These are phyloP conservation scores for Myiothlypis coronata DNA, from an alignment of 2,797 vertebrate species.

Conservation along the genomic window DNA sequence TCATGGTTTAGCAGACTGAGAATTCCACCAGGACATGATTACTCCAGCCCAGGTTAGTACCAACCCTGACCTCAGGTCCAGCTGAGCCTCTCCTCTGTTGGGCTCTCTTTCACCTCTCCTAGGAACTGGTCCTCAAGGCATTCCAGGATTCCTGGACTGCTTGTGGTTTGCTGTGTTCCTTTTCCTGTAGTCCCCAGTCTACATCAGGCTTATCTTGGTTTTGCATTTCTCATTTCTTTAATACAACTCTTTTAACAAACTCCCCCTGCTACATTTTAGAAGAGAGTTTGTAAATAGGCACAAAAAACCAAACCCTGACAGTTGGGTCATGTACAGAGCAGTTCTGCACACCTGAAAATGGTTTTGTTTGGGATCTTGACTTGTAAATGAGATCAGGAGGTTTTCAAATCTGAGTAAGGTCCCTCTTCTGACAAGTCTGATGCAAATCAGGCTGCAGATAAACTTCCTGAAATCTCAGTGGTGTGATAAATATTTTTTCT, in stretches of 20 bases:
- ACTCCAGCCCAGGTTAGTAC: not conserved
- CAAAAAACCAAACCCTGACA: not conserved
- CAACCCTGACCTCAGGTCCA: not conserved
- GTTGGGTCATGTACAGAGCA: not conserved
- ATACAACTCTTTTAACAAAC: not conserved
- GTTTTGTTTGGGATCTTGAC: not conserved
- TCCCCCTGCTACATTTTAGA: not conserved
- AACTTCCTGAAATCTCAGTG: not conserved
- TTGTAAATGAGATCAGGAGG: not conserved
- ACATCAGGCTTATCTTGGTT: not conserved
- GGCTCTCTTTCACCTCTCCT: not conserved
- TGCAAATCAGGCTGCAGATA: not conserved
- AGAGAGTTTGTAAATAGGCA: not conserved
- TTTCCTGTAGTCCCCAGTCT: not conserved
- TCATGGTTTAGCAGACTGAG: not conserved
- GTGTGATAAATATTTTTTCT: not conserved
- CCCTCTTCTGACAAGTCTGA: not conserved
- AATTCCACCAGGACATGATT: not conserved
- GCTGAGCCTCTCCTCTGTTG: not conserved
- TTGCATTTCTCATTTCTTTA: not conserved
- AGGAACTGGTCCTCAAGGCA: not conserved
- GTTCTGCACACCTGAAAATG: not conserved
- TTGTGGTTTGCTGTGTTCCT: not conserved
- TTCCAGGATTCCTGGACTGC: not conserved
- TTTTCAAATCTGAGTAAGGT: not conserved